Evolutionary conservation across 1,140 invertebrate genomes (phyloP).

Genomic region (Tetramorium parvispinum): DNA sequence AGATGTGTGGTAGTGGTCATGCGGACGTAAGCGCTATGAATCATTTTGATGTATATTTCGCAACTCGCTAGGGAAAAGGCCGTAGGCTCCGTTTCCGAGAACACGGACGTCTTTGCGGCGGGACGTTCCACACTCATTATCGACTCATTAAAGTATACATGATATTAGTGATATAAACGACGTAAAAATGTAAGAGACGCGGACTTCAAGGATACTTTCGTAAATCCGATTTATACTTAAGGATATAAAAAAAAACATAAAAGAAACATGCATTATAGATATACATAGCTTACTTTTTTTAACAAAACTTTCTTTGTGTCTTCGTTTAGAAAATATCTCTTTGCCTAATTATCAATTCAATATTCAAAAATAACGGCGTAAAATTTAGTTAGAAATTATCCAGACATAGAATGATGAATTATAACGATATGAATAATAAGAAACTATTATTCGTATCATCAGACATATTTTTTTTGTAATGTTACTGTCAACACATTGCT

Average conservation of each 20-base stretch:
- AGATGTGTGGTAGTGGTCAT: conserved; percentile 50
- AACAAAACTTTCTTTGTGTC: not conserved
- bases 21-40: conserved; percentile 66
- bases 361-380: not conserved
- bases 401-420: no score
- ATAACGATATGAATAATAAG: no score
- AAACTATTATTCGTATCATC: not conserved
- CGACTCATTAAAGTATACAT: not conserved
- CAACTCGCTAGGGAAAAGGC: conserved; percentile 56
- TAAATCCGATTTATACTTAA: not conserved
- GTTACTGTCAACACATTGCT: not conserved
- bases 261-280: not conserved
- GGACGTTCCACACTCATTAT: conserved; percentile 58
- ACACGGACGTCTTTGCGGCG: conserved; percentile 23
- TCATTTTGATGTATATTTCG: conserved; percentile 67
- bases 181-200: conserved; percentile 16
- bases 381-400: not conserved
- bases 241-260: not conserved
- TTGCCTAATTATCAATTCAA: not conserved
- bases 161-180: not conserved
- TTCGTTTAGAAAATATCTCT: not conserved
- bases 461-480: not conserved
- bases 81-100: conserved; percentile 57
- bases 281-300: not conserved
- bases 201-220: not conserved